Evolutionary conservation across 2,888 invertebrate species (phyloP).

Genomic region (Hemicrepidius hirtus): DNA sequence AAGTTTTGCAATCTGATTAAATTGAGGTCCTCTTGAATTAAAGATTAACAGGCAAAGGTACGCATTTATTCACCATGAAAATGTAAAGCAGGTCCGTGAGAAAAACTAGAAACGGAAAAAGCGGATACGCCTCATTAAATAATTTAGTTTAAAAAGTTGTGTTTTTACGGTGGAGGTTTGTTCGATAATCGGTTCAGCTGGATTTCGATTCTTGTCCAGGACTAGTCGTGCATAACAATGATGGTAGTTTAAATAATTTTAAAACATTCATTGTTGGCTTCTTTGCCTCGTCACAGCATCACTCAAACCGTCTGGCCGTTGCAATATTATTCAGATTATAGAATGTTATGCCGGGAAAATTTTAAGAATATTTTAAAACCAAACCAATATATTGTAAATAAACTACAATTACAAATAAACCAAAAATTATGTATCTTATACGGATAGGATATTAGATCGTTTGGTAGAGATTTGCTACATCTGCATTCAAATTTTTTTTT

Average conservation of each 20-base stretch:
- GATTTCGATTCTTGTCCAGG: conserved; percentile 19
- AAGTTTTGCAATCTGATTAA: conserved; percentile 47
- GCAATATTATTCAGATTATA: too few relatives aligned
- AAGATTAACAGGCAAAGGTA: conserved; percentile 57
- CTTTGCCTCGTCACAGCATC: not conserved
- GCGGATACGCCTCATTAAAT: conserved; percentile 58
- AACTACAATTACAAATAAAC: too few relatives aligned
- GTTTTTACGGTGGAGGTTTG: conserved; percentile 30
- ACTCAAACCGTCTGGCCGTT: too few relatives aligned
- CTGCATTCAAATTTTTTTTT: too few relatives aligned
- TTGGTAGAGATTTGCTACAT: too few relatives aligned
- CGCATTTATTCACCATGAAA: conserved; percentile 59
- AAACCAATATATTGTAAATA: too few relatives aligned
- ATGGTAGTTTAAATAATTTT: conserved; percentile 18
- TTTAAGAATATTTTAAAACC: too few relatives aligned
- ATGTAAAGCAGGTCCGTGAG: conserved; percentile 60
- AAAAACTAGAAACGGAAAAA: conserved; percentile 55
- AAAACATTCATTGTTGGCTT: not conserved
- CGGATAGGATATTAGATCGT: too few relatives aligned
- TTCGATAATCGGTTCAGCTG: conserved; percentile 19
- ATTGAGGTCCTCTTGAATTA: conserved; percentile 56
- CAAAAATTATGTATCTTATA: too few relatives aligned
- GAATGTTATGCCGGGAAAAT: too few relatives aligned
- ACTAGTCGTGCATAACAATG: conserved; percentile 35
- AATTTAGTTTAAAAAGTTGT: conserved; percentile 49